Percentiles rank a stretch among this genome's conserved stretches.
Conservation (phyloP, 2,888 invertebrate species). For the Plemyria rubiginata region DNA sequence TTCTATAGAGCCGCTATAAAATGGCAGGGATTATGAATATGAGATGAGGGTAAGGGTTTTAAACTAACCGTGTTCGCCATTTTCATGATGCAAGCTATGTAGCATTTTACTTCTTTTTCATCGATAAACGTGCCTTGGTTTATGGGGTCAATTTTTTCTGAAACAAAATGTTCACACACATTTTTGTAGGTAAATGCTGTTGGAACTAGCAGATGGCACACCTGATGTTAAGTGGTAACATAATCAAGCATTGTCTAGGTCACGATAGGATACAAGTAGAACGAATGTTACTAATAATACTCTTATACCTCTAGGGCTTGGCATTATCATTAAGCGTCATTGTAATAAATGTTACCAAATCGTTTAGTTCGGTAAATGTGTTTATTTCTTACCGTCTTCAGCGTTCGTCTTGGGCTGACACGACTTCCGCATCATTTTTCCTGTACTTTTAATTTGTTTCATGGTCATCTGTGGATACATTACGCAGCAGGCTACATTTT, state of each 20-base stretch:
- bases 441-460: slow-evolving; percentile 87
- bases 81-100: slow-evolving; percentile 80
- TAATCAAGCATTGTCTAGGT: too few species aligned
- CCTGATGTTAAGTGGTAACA: too few species aligned
- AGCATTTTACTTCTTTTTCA: slow-evolving; percentile 78
- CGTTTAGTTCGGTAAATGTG: neutral
- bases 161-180: too few species aligned
- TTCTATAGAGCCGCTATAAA: too few species aligned
- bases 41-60: neutral
- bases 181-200: too few species aligned
- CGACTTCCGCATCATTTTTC: slow-evolving; percentile 86
- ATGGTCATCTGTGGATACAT: slow-evolving; percentile 74
- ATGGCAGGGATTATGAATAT: too few species aligned
- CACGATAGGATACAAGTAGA: too few species aligned
- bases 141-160: slow-evolving; percentile 74
- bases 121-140: slow-evolving; percentile 71
- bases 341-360: too few species aligned
- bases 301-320: too few species aligned
- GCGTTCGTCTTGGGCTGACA: slow-evolving; percentile 87
- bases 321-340: too few species aligned
- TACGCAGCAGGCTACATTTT: neutral
- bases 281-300: too few species aligned
- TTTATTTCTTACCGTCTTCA: slow-evolving; percentile 75
- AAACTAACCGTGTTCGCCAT: slow-evolving; percentile 76
- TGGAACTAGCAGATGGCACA: too few species aligned